phyloP scores from a whole-genome alignment of 2,113 vertebrate species.

The Silurus asotus region DNA sequence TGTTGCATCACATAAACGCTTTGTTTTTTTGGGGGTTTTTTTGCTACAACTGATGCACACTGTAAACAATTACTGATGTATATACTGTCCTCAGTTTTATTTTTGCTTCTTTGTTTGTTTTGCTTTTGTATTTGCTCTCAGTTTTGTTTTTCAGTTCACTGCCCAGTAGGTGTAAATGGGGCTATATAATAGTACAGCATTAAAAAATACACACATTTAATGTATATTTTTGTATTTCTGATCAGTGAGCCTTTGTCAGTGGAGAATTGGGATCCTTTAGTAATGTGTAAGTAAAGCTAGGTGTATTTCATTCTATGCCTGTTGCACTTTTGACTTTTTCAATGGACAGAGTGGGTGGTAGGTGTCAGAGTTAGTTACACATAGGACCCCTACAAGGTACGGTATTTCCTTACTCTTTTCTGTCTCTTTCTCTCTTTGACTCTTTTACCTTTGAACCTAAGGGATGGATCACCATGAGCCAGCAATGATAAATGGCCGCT shows the following conservation, averaged over 20 bases:
- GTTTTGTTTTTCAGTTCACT: background rate
- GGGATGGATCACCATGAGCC: constrained; percentile 56
- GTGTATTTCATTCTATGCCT: constrained; percentile 16
- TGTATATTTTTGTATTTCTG: background rate
- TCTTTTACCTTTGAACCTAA: constrained; percentile 70
- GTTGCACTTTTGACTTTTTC: constrained; percentile 17
- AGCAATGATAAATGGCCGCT: constrained; percentile 84
- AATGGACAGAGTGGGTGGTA: constrained; percentile 39
- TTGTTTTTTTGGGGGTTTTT: background rate
- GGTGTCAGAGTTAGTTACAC: constrained; percentile 33
- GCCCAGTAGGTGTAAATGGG: background rate
- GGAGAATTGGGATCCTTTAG: background rate
- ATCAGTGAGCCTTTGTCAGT: background rate
- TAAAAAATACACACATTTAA: too few relatives aligned
- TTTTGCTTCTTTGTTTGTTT: background rate
- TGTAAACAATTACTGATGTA: background rate
- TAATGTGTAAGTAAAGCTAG: constrained; percentile 4
- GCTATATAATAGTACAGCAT: too few relatives aligned
- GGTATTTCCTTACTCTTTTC: constrained; percentile 53
- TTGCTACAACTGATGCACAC: background rate
- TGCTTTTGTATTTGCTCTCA: background rate
- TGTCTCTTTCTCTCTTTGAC: constrained; percentile 41
- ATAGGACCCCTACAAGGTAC: constrained; percentile 54
- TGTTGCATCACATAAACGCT: background rate
- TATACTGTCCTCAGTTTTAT: background rate